Conservation (phyloP, 2,888 invertebrate genomes). For the Scrobipalpa atriplicella region DNA sequence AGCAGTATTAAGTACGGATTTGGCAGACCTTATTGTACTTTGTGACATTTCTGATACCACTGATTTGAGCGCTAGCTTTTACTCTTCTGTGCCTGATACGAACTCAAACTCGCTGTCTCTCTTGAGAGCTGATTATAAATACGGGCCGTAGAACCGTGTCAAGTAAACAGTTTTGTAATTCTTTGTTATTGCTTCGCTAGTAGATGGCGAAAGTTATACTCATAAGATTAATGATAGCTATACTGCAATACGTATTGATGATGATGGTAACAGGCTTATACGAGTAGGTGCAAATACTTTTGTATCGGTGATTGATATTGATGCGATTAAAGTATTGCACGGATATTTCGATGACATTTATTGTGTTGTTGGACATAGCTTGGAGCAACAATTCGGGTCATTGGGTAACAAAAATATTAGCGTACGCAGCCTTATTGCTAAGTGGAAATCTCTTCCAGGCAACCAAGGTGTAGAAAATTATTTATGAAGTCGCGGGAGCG, state of each 20-base stretch:
- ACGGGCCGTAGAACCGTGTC: conserved; percentile 11
- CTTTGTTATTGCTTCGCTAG: neutral
- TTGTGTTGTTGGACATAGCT: neutral
- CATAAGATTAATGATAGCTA: neutral
- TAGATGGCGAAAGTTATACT: neutral
- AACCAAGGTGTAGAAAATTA: too few species aligned
- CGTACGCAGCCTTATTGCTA: too few species aligned
- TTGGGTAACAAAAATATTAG: neutral
- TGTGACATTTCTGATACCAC: too few species aligned
- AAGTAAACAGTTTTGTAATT: neutral
- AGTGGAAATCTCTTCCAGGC: too few species aligned
- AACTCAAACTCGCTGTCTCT: too few species aligned
- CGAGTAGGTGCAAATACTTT: conserved; percentile 6
- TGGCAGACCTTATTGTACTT: too few species aligned
- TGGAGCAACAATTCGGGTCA: neutral
- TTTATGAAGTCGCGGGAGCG: too few species aligned
- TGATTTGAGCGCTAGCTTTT: too few species aligned
- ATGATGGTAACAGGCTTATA: neutral
- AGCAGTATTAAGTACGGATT: too few species aligned
- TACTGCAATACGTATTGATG: neutral
- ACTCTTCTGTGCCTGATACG: too few species aligned
- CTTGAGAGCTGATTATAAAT: too few species aligned
- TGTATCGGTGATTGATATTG: neutral
- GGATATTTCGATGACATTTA: neutral
- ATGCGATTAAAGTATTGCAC: neutral